Base-by-base conservation (phyloP, 2,113 vertebrate species). In the Pantherophis guttatus region DNA sequence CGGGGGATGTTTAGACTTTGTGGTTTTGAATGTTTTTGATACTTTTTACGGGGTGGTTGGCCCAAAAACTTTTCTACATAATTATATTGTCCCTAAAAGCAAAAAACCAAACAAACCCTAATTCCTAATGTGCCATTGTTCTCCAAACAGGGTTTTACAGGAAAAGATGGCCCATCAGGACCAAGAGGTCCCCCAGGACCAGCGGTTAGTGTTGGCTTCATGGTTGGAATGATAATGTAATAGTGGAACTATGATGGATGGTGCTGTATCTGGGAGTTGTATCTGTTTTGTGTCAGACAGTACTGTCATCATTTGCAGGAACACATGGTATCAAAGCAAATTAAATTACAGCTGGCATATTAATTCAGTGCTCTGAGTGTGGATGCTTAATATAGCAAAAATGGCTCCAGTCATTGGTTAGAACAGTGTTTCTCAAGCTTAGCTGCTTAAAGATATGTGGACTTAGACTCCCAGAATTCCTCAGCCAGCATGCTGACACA, bases 101-200 rank as follows among this genome's bases (percentile, higher is more conserved):
- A 54, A 53, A 15, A 24, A 58, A 11, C 5, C 24, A n/a, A 5
- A 15, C 54, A 15, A 15, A 8, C 4, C 15, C 88, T 95, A 90
- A 94, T 92, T 3, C 53, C 17, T 93, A 89, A 65, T 70, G 94
- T 97, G 39, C 94, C 92, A 91, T 96, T 81, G 17, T 81, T 93
- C 97, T 97, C 94, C 86, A 0, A 86, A 96, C 88, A 99, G 99
- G 99, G 99, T 70, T 99, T 99, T 94, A 98, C 96, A 95, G 99
- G 99, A 95, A 99, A 99, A 97, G 99, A 99, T 86, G 99, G 99
- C 93, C 92, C 98, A 2, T 94, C 97, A 52, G 99, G 99, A 96
- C 98, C 99, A 91, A 97, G 98, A 97, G 99, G 99, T 50, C 98
- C 98, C 3, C 96, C 98, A 24, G 99, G 99, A 81, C 98, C 98